Evolutionary conservation across 2,113 vertebrate genomes (phyloP), one percentile per base, ranked within the genome.

Genomic region (Spea multiplicata): DNA sequence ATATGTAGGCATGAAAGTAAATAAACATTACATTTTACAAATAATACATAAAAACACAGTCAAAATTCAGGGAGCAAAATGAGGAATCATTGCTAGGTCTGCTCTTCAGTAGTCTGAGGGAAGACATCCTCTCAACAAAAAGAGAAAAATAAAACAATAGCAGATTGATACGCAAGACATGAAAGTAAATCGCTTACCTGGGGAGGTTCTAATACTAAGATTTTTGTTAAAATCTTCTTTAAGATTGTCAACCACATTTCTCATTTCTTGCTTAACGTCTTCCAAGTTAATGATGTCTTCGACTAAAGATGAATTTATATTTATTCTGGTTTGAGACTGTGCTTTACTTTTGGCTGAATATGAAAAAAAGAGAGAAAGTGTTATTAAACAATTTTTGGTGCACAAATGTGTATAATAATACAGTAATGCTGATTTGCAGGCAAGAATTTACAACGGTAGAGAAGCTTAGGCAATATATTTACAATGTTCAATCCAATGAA

Each of bases 161-260:
- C 10, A 5, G 8, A 4, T 1, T 14, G 44, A 3, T 17, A 44
- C 13, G 13, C 14, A 4, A 50, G 6, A 5, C 13, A 5, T 12
- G 10, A 44, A 14, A 3, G 8, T 57, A 65, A 45, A 67, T 6
- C 16, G 87, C 91, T 90, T 77, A 99, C 97, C 96, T 90, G 94
- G 88, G 5, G 96, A 94, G 44, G 95, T 97, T 82, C 96, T 92
- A 85, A 99, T 92, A 84, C 84, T 95, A 79, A 99, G 87, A 80
- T 88, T 97, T 84, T 95, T 95, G 85, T 89, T 94, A 87, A 96
- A 98, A 83, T 97, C 96, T 46, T 98, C 95, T 83, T 95, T 96
- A 64, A 99, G 95, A 4, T 82, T 84, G 62, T 85, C 78, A 5
- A 96, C 73, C 75, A 96, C 92, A 4, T 91, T 88, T 4, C 83